Evolutionary conservation across 2,888 invertebrate genomes (phyloP).

Genomic region (Megalurothrips usitatus): DNA sequence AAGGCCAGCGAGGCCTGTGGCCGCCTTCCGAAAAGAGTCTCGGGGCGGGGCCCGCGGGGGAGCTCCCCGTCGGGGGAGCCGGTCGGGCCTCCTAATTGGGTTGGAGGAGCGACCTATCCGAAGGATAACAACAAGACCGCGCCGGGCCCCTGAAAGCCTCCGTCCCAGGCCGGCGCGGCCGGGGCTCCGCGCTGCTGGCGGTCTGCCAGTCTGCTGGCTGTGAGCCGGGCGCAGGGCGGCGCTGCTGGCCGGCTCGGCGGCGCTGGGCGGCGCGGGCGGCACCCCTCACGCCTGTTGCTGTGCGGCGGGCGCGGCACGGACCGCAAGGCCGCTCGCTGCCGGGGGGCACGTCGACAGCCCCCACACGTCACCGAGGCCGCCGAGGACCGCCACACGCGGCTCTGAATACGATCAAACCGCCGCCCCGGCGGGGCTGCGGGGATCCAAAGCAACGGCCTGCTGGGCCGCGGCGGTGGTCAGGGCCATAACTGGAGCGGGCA

Average conservation of each 20-base stretch:
- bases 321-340: neutral
- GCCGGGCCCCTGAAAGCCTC: neutral
- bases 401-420: too few relatives aligned
- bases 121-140: neutral
- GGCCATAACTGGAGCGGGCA: neutral
- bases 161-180: neutral
- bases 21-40: too few relatives aligned
- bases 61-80: too few relatives aligned
- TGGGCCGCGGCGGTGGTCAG: neutral
- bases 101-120: neutral
- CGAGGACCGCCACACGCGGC: too few relatives aligned
- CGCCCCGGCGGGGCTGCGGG: neutral
- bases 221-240: neutral
- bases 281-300: neutral
- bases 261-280: neutral
- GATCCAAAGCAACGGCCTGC: neutral
- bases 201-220: too few relatives aligned
- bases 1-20: too few relatives aligned
- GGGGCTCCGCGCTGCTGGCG: neutral
- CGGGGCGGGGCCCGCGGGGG: too few relatives aligned
- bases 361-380: too few relatives aligned
- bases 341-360: neutral
- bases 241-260: neutral
- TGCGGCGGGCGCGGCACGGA: too few relatives aligned
- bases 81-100: too few relatives aligned